Base-by-base conservation (phyloP, 2,113 vertebrate genomes). In the Cinclus mexicanus region DNA sequence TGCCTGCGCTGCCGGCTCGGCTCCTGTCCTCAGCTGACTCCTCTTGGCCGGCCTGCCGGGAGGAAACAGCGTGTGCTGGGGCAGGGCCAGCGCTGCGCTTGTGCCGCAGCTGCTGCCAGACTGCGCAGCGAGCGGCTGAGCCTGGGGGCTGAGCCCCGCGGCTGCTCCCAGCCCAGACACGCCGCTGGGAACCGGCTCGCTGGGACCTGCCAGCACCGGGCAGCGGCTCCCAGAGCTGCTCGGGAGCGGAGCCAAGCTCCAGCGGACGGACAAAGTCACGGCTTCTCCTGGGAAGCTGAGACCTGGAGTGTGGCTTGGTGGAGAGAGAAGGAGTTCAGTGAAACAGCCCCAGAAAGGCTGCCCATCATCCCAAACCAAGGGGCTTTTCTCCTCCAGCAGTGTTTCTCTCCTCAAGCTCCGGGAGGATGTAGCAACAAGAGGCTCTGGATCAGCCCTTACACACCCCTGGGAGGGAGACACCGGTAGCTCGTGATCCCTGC, bases 21-120 rank as follows among this genome's bases (percentile, higher is more conserved):
- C 95, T 89, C 6, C 31, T 95, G 96, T 97, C 96, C 96, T 97
- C 94, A 93, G 64, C 94, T 96, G 96, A 97, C 96, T 96, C 93
- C 68, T 93, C 22, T 33, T 97, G 95, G 96, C 96, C 94, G 94
- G 77, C 35, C 60, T 59, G 93, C 60, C 11, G 65, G 90, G 91
- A 95, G 96, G 96, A 95, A 97, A 42, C 95, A 52, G 90, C 64
- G 16, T 92, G 94, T 26, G 19, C 89, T 97, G 96, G 96, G 93
- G 89, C 52, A 33, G 87, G 42, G 94, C 96, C 96, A 97, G 94
- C 35, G 69, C 90, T 61, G 77, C 75, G 29, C 92, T 93, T 93
- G 95, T 83, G 89, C 94, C 78, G 96, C 50, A 50, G 90, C 88
- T 22, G 23, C 75, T 94, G 95, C 96, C 96, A 97, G 96, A 95